A percentile compares a stretch with the other conserved stretches of the same genome.
phyloP scores from a whole-genome alignment of 1,140 invertebrate genomes.

The Drosophila prosaltans region DNA sequence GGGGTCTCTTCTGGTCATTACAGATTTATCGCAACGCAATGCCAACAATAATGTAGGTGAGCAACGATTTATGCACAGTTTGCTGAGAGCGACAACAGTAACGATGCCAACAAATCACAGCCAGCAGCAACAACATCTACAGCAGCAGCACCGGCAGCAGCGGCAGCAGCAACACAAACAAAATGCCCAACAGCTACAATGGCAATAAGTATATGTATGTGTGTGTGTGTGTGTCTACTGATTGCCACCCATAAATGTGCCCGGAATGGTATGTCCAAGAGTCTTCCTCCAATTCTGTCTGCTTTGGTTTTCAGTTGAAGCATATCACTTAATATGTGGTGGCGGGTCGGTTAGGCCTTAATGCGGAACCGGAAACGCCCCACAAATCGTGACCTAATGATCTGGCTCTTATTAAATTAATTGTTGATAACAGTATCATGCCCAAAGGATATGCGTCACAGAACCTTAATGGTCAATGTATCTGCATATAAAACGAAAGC shows the following conservation, averaged over 20 bases:
- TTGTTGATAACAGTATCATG: slow-evolving; percentile 75
- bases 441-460: slow-evolving; percentile 45
- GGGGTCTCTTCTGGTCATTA: slow-evolving; percentile 53
- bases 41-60: slow-evolving; percentile 69
- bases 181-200: slow-evolving; percentile 47
- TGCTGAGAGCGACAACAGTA: slow-evolving; percentile 79
- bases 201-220: slow-evolving; percentile 12
- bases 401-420: slow-evolving; percentile 76
- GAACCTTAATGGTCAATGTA: background rate
- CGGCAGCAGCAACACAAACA: slow-evolving; percentile 37
- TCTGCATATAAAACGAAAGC: background rate
- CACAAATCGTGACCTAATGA: slow-evolving; percentile 80
- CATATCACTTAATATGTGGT: slow-evolving; percentile 57
- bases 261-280: slow-evolving; percentile 21
- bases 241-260: slow-evolving; percentile 39
- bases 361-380: slow-evolving; percentile 68
- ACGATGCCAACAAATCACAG: slow-evolving; percentile 78
- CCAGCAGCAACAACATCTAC: slow-evolving; percentile 30
- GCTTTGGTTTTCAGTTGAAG: slow-evolving; percentile 36
- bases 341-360: slow-evolving; percentile 33
- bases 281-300: slow-evolving; percentile 13
- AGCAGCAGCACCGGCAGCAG: slow-evolving; percentile 27
- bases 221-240: slow-evolving; percentile 21
- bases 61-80: slow-evolving; percentile 77
- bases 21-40: slow-evolving; percentile 70